Evolutionary conservation across 1,140 invertebrate species (phyloP).

Genomic region (Apolygus lucorum): DNA sequence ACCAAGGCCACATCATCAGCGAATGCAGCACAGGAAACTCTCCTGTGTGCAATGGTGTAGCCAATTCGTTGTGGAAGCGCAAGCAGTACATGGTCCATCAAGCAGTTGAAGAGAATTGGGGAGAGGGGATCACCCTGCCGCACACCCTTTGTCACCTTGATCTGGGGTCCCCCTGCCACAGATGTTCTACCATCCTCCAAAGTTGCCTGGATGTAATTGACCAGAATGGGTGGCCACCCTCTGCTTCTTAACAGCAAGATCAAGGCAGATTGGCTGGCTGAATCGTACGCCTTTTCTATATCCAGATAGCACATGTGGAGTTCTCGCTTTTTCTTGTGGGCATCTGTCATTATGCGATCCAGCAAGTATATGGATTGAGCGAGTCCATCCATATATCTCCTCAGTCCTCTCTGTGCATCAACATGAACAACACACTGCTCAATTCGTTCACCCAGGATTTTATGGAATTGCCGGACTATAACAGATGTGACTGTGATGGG

Average conservation of each 20-base stretch:
- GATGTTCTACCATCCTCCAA: neutral
- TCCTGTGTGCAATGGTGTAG: neutral
- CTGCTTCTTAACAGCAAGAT: neutral
- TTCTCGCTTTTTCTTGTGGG: neutral
- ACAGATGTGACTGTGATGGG: neutral
- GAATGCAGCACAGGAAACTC: neutral
- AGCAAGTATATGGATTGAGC: neutral
- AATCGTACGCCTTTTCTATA: neutral
- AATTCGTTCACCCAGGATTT: neutral
- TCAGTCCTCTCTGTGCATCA: neutral
- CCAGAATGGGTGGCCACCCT: neutral
- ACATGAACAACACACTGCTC: neutral
- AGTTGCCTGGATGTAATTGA: neutral
- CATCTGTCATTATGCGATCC: neutral
- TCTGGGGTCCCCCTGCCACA: neutral
- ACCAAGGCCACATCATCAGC: neutral
- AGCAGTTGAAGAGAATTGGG: neutral
- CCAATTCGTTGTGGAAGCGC: neutral
- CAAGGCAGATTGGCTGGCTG: neutral
- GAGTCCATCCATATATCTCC: neutral
- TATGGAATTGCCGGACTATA: neutral
- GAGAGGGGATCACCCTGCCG: neutral
- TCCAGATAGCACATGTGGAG: neutral
- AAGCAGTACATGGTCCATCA: neutral
- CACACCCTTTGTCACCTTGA: neutral